Conservation (phyloP, 1,140 invertebrate species). For the Zelostemma sp. region DNA sequence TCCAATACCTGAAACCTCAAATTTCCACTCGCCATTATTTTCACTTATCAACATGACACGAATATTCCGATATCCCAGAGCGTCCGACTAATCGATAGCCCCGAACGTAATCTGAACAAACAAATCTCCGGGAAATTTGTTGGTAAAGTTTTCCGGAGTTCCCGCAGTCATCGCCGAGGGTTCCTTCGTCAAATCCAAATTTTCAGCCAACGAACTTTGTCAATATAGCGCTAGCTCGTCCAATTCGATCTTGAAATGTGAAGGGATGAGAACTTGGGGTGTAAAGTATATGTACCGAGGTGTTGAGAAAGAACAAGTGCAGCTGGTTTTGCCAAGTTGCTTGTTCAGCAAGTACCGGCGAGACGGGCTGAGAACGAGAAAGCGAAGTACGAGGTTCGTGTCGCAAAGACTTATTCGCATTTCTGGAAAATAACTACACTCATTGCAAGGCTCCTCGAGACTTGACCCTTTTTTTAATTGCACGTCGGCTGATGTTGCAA, state of each 20-base stretch:
- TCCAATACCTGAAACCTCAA: too few species aligned
- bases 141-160: too few species aligned
- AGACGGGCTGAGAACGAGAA: conserved; percentile 25
- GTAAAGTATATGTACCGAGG: conserved; percentile 8
- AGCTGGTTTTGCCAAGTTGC: conserved; percentile 37
- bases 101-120: too few species aligned
- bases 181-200: too few species aligned
- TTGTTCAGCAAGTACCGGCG: conserved; percentile 26
- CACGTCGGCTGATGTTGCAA: conserved; percentile 33
- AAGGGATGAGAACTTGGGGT: neutral
- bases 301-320: conserved; percentile 12
- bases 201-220: conserved; percentile 44
- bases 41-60: too few species aligned
- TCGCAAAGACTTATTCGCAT: conserved; percentile 15
- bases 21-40: too few species aligned
- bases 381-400: conserved; percentile 14
- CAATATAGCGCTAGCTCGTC: conserved; percentile 52
- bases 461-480: conserved; percentile 64
- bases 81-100: too few species aligned
- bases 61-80: too few species aligned
- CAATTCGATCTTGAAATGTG: neutral
- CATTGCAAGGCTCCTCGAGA: conserved; percentile 35
- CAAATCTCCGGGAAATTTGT: too few species aligned
- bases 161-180: too few species aligned
- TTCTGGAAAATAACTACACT: conserved; percentile 25